Percentiles rank a stretch among this genome's conserved stretches.
Evolutionary conservation across 2,888 invertebrate species (phyloP).

Genomic region (Chrysina gloriosa): DNA sequence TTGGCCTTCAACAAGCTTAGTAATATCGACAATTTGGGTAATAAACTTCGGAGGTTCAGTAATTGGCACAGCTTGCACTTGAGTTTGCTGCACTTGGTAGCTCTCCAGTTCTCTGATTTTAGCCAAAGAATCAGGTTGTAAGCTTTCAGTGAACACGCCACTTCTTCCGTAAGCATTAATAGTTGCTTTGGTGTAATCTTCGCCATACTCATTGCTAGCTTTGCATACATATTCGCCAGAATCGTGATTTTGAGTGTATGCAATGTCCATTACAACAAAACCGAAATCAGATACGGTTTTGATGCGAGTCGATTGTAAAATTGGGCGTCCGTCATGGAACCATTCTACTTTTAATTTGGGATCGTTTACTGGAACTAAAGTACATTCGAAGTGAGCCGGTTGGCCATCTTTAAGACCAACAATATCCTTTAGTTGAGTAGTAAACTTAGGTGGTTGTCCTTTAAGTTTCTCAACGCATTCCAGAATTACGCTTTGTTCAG

Average conservation of each 20-base stretch:
- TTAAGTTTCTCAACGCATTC: constrained; percentile 86
- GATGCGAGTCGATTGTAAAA: constrained; percentile 89
- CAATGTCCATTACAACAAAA: constrained; percentile 93
- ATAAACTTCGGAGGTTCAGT: constrained; percentile 90
- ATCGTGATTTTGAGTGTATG: constrained; percentile 93
- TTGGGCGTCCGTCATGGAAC: constrained; percentile 93
- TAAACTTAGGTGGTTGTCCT: constrained; percentile 89
- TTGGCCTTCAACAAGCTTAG: constrained; percentile 92
- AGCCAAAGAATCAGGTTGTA: constrained; percentile 91
- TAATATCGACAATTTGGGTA: constrained; percentile 86
- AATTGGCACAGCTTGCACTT: constrained; percentile 73
- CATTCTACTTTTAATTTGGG: constrained; percentile 95
- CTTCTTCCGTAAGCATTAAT: constrained; percentile 86
- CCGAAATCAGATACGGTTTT: constrained; percentile 96
- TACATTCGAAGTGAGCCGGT: constrained; percentile 95
- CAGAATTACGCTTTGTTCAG: constrained; percentile 85
- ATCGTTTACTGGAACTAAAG: constrained; percentile 92
- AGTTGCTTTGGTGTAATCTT: constrained; percentile 88
- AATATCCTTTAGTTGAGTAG: constrained; percentile 86
- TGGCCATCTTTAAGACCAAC: constrained; percentile 91
- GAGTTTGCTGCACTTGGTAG: constrained; percentile 74
- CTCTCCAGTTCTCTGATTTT: constrained; percentile 89
- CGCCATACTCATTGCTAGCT: constrained; percentile 91
- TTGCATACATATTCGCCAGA: constrained; percentile 93
- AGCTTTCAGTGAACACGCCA: constrained; percentile 87